These are phyloP conservation scores for Ictalurus furcatus DNA, from an alignment of 2,113 vertebrate genomes.

Conservation along the genomic window DNA sequence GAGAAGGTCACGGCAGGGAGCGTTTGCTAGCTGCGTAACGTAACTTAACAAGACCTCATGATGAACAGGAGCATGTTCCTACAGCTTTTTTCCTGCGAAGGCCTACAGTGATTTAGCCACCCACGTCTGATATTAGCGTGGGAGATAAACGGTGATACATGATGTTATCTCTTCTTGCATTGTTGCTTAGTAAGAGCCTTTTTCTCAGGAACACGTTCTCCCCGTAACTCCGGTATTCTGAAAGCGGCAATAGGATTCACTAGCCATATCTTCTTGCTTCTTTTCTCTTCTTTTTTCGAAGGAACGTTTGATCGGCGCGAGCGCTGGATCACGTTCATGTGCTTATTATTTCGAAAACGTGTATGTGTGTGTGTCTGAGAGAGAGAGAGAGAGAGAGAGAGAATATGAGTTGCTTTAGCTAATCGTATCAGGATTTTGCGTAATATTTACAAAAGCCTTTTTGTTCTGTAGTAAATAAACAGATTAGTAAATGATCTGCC, in stretches of 20 bases:
- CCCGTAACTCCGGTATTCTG: background rate
- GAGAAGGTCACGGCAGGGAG: too few species aligned
- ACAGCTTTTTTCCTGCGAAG: background rate
- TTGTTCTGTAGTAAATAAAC: background rate
- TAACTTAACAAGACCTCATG: too few species aligned
- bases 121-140: background rate
- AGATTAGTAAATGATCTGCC: constrained; percentile 3
- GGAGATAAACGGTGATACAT: background rate
- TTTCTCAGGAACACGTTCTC: background rate
- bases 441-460: background rate
- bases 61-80: background rate
- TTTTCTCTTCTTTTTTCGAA: too few species aligned
- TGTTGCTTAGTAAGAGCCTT: background rate
- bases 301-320: too few species aligned
- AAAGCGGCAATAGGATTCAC: background rate
- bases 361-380: background rate
- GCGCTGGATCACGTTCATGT: too few species aligned
- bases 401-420: background rate
- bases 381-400: background rate
- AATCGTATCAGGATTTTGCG: background rate
- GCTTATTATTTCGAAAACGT: background rate
- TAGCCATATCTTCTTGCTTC: too few species aligned
- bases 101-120: background rate
- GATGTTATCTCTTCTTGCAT: background rate
- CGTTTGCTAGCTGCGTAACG: background rate